These are phyloP conservation scores for Darevskia mixta DNA, from an alignment of 2,797 vertebrate species.

Conservation along the genomic window DNA sequence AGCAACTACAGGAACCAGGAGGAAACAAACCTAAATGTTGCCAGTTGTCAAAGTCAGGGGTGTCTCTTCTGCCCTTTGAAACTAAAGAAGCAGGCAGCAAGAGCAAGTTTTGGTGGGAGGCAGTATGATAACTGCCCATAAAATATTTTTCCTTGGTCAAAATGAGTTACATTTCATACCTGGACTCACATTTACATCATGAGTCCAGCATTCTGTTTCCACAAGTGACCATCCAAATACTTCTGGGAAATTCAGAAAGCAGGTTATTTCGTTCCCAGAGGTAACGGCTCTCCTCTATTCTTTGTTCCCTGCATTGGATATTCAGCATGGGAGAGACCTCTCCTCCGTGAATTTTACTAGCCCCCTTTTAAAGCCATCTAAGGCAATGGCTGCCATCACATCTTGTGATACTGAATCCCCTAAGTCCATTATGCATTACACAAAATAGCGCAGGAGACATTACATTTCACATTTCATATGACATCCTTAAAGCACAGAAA, in stretches of 20 bases:
- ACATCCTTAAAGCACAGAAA: not conserved
- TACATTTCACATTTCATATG: not conserved
- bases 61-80: not conserved
- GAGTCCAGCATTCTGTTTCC: not conserved
- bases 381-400: not conserved
- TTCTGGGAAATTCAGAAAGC: not conserved
- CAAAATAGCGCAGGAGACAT: not conserved
- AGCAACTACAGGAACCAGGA: not conserved
- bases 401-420: not conserved
- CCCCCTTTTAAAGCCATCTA: not conserved
- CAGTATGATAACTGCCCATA: not conserved
- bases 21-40: not conserved
- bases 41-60: not conserved
- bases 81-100: not conserved
- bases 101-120: not conserved
- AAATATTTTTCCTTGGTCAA: not conserved
- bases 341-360: not conserved
- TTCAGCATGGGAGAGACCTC: no score
- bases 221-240: not conserved
- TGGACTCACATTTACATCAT: not conserved
- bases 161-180: not conserved
- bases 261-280: not conserved
- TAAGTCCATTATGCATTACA: not conserved
- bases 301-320: not conserved
- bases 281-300: not conserved